Base-by-base conservation (phyloP, 2,797 vertebrate species). In the Enteromius mattozi region DNA sequence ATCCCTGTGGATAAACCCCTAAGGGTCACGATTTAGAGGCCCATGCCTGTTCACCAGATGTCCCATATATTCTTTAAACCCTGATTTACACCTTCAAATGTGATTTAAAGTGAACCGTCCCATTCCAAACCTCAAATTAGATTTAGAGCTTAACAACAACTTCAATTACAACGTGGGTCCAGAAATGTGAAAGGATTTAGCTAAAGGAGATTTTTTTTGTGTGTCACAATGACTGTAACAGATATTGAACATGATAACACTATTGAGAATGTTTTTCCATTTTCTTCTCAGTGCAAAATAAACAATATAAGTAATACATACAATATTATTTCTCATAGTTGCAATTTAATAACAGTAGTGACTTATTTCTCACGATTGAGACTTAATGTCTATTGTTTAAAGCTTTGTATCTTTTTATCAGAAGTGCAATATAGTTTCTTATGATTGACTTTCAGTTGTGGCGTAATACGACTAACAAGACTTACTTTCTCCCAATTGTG, bases 71-170 rank as follows among this genome's bases (percentile, higher is more conserved):
- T 3, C 81, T 87, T 74, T 85, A 89, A 89, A 88, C 85, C 51
- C 17, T 59, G 81, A 61, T 70, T 82, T 63, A 87, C 65, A 37
- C 66, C 77, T 40, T 75, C 81, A 83, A 86, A 83, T 82, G 16
- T 45, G 86, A 89, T 83, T 83, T 17, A 68, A 78, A 88, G 86
- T 84, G 85, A 88, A 81, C 83, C n/a, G 84, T 78, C 81, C 78
- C 61, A 77, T 63, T 74, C 85, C 81, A 85, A 35, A 56, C 63
- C 65, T 78, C 47, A 89, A 91, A 92, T 93, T 88, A 90, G 87
- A 90, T 93, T 92, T 90, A 90, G 70, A 89, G 92, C 93, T 94
- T 91, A 93, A 69, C 54, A 80, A 6, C 89, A 87, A 82, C 76
- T 81, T 86, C 86, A 78, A 90, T 88, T 56, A 72, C 87, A 74